Evolutionary conservation across 1,140 invertebrate species (phyloP), one percentile per base, ranked within the genome.

Genomic region (Neotoxoptera formosana): DNA sequence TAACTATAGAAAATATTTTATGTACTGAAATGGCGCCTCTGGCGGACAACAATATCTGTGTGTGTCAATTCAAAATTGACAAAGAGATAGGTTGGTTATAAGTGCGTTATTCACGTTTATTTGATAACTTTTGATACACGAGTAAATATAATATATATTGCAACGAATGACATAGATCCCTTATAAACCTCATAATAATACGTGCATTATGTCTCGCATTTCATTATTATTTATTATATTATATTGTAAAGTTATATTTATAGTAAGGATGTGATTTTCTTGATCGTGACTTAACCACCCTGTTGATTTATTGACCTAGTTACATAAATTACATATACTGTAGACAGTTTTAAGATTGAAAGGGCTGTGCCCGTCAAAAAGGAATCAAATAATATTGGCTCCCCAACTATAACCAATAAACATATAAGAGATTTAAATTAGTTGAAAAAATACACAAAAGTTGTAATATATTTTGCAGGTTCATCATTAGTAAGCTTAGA

Each of bases 161-260:
- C 30, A 67, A 76, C n/a, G 60, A 76, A 76, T 76, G 60, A 36
- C 20, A 87, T 87, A 48, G 45, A 87, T 87, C 45, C 45, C 84
- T 87, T n/a, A 47, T 48, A 47, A 86, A 45, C 25, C 23, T 86
- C 9, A 83, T n/a, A 83, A 41, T 86, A 86, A 51, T 23, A 88
- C n/a, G 47, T 88, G n/a, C 47, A 53, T 53, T 23, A 89, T 89
- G 2, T 47, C 23, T 87, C 45, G 30, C 30, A 87, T 87, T 87
- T 47, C 84, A 87, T 48, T 87, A 87, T 87, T 87, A 86, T 86
- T 34, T 47, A 86, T 47, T 45, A 47, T 87, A 87, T 25, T 36
- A 86, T 87, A 30, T 47, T 84, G 36, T 30, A 4, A 87, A 30
- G 45, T 11, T 87, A 84, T 87, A 47, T 87, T 87, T 48, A 87